Percentiles rank a stretch among this genome's conserved stretches.
phyloP scores from a whole-genome alignment of 35 echinoderm and acorn worm genomes.

The Apostichopus japonicus region DNA sequence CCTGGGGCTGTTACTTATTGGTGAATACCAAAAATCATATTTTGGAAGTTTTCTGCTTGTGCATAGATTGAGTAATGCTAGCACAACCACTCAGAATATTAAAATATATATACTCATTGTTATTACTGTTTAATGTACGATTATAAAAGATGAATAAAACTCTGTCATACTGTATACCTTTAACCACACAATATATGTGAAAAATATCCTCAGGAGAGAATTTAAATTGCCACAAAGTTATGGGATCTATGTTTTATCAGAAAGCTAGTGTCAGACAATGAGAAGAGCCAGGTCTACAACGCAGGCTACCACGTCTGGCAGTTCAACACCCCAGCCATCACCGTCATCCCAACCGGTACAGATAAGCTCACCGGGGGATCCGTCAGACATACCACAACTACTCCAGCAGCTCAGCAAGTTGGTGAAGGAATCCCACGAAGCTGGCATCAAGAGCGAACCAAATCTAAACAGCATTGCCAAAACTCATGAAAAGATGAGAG shows the following conservation, averaged over 20 bases:
- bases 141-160: too few relatives aligned
- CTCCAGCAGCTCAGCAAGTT: constrained; percentile 19
- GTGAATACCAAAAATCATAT: too few relatives aligned
- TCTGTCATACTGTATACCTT: too few relatives aligned
- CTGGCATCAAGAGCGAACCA: constrained; percentile 60
- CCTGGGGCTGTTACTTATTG: too few relatives aligned
- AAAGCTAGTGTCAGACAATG: neutral
- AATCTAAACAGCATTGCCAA: constrained; percentile 81
- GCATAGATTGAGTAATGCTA: too few relatives aligned
- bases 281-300: constrained; percentile 4
- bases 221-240: too few relatives aligned
- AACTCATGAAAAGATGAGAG: constrained; percentile 88
- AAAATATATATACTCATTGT: too few relatives aligned
- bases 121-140: too few relatives aligned
- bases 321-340: constrained; percentile 52
- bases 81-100: too few relatives aligned
- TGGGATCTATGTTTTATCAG: neutral
- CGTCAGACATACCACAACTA: constrained; percentile 34
- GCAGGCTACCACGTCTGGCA: neutral
- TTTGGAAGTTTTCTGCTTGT: too few relatives aligned
- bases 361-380: neutral
- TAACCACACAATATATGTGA: too few relatives aligned
- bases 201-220: too few relatives aligned
- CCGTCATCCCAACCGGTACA: neutral
- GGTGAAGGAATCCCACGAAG: constrained; percentile 53